Evolutionary conservation across 2,888 invertebrate genomes (phyloP).

Genomic region (Gymnoscelis rufifasciata): DNA sequence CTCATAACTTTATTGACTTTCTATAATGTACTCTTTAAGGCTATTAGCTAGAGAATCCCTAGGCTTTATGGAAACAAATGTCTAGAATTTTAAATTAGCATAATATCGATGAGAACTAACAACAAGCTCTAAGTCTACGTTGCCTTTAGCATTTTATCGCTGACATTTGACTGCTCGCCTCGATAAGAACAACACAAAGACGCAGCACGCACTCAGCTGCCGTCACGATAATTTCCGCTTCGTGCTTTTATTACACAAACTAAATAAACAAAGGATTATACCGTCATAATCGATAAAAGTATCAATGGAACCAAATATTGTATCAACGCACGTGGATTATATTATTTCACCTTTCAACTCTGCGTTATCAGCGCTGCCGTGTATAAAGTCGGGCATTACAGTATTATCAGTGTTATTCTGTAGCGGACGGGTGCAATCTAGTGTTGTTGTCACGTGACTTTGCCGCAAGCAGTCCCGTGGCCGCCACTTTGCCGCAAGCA

Average conservation of each 20-base stretch:
- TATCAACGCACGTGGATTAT: neutral
- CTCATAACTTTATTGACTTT: no score
- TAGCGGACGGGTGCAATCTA: constrained; percentile 11
- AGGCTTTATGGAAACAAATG: no score
- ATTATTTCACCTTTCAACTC: constrained; percentile 17
- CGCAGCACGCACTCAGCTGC: neutral
- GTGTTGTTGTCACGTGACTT: constrained; percentile 20
- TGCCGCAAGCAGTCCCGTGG: constrained; percentile 12
- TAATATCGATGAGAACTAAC: neutral
- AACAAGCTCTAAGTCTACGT: neutral
- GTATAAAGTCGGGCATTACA: constrained; percentile 11
- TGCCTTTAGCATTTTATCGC: constrained; percentile 2
- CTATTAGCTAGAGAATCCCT: no score
- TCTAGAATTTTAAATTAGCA: no score
- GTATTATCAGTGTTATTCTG: constrained; percentile 15
- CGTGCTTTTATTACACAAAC: neutral
- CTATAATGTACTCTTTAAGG: no score
- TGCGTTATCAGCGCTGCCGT: constrained; percentile 7
- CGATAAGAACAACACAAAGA: constrained; percentile 16
- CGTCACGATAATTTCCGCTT: neutral
- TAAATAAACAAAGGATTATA: neutral
- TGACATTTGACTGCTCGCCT: constrained; percentile 9
- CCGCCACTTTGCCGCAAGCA: neutral
- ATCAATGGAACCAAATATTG: neutral
- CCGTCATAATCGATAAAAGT: neutral